phyloP scores from a whole-genome alignment of 1,140 invertebrate species.

The Neodiprion lecontei region DNA sequence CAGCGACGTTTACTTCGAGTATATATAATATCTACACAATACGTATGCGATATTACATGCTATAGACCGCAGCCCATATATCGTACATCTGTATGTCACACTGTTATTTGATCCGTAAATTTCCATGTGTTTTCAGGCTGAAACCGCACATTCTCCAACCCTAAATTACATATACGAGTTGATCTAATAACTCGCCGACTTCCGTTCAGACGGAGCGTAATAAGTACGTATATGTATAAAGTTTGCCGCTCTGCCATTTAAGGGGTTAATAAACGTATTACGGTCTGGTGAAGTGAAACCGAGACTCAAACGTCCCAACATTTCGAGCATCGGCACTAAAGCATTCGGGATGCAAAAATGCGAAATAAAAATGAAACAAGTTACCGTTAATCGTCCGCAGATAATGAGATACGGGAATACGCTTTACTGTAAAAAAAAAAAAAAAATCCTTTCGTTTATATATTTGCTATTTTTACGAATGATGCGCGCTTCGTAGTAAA shows the following conservation, averaged over 20 bases:
- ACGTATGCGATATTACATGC: too few relatives aligned
- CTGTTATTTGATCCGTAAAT: not conserved
- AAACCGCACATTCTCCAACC: constrained; percentile 5
- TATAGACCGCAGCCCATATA: too few relatives aligned
- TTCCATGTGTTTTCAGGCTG: not conserved
- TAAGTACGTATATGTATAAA: not conserved
- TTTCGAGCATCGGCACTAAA: constrained; percentile 6
- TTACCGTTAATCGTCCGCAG: constrained; percentile 7
- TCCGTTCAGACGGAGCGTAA: not conserved
- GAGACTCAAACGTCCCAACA: not conserved
- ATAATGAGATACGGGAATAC: not conserved
- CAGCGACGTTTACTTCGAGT: too few relatives aligned
- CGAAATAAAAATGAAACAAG: constrained; percentile 8
- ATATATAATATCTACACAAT: too few relatives aligned
- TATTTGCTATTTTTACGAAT: constrained; percentile 3
- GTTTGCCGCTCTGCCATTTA: too few relatives aligned
- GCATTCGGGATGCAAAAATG: not conserved
- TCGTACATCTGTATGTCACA: too few relatives aligned
- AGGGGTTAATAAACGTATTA: too few relatives aligned
- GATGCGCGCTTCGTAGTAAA: not conserved
- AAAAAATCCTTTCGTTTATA: not conserved
- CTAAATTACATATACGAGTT: not conserved
- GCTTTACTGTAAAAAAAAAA: constrained; percentile 10
- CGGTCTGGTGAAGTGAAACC: too few relatives aligned
- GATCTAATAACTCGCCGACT: constrained; percentile 4